phyloP scores from a whole-genome alignment of 2,797 vertebrate genomes.

The Pseudochaenichthys georgianus region DNA sequence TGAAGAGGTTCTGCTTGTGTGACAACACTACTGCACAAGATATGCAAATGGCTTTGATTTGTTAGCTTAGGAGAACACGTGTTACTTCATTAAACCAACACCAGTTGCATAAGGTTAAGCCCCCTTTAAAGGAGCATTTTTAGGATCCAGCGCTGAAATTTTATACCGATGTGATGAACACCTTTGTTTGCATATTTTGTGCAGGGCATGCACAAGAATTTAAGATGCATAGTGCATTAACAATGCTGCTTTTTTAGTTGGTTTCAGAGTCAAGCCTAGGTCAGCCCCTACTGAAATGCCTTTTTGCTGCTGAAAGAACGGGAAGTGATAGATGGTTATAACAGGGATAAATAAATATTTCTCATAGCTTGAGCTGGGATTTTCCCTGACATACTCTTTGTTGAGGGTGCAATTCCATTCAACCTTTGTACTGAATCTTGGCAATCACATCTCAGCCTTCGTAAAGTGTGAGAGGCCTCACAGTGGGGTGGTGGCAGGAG shows the following conservation, averaged over 20 bases:
- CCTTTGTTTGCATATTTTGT: conserved; percentile 79
- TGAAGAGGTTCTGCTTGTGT: conserved; percentile 83
- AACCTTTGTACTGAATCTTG: conserved; percentile 68
- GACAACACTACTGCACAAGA: conserved; percentile 84
- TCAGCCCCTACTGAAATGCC: conserved; percentile 80
- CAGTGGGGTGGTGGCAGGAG: conserved; percentile 43
- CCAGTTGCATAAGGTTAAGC: conserved; percentile 64
- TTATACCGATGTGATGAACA: conserved; percentile 60
- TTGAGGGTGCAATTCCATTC: conserved; percentile 53
- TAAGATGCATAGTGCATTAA: conserved; percentile 80
- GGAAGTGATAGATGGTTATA: conserved; percentile 57
- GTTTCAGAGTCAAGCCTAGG: conserved; percentile 70
- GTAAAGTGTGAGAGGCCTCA: conserved; percentile 52
- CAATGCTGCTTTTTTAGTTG: conserved; percentile 83
- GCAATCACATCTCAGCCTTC: conserved; percentile 71
- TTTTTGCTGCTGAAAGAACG: conserved; percentile 79
- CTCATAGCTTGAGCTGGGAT: conserved; percentile 63
- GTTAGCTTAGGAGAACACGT: conserved; percentile 50
- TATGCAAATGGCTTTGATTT: conserved; percentile 81
- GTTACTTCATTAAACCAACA: conserved; percentile 64
- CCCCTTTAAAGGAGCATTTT: conserved; percentile 66
- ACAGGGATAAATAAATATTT: conserved; percentile 66
- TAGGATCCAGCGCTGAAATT: conserved; percentile 59
- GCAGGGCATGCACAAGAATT: conserved; percentile 71
- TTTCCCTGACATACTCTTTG: conserved; percentile 54